A percentile compares a stretch with the other conserved stretches of the same genome.
Conservation (phyloP, 2,113 vertebrate species). For the Heliornis fulica region DNA sequence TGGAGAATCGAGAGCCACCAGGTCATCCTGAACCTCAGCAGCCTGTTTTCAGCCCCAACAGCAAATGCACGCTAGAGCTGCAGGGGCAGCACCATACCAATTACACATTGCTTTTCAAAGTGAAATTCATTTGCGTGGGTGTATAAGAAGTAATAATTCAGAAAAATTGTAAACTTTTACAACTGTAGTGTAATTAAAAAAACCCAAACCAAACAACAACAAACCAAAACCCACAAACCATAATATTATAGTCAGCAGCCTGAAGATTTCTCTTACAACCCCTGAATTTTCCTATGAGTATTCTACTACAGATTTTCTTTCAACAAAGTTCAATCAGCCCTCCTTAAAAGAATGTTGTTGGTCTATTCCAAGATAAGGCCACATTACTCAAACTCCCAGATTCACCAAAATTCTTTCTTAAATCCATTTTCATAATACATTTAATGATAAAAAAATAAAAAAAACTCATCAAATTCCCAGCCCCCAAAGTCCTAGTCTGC, state of each 20-base stretch:
- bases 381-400: constrained; percentile 52
- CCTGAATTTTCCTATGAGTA: constrained; percentile 3
- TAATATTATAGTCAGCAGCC: background rate
- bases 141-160: background rate
- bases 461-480: background rate
- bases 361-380: constrained; percentile 65
- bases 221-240: background rate
- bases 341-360: constrained; percentile 50
- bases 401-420: constrained; percentile 65
- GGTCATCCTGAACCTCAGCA: background rate
- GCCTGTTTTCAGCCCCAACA: background rate
- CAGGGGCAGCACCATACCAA: background rate
- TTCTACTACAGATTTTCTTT: background rate
- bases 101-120: background rate
- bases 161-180: constrained; percentile 62
- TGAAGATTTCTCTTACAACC: background rate
- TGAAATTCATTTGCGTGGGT: background rate
- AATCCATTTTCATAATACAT: constrained; percentile 43
- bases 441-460: constrained; percentile 55
- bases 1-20: background rate
- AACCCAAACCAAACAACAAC: too few relatives aligned
- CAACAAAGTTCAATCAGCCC: background rate
- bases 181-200: constrained; percentile 70
- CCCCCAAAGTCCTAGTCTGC: background rate
- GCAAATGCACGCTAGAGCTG: background rate